Base-by-base conservation (phyloP, 2,888 invertebrate genomes). In the Agrochola litura region DNA sequence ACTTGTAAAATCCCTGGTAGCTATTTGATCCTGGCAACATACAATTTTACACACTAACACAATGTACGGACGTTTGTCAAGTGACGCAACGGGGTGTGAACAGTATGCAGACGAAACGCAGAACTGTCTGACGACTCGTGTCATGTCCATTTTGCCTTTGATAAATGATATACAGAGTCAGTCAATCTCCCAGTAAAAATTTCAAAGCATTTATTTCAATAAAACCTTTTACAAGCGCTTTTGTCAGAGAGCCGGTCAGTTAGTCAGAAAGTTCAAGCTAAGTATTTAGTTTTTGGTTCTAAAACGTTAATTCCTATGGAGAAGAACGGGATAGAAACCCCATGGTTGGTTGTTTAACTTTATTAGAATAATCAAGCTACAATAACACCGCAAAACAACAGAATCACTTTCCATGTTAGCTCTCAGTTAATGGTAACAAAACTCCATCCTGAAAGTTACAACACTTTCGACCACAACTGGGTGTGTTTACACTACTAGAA, bases 61-160 rank as follows among this genome's bases (percentile, higher is more conserved):
- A 64, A 58, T 75, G 2, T 41, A 54, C 46, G 25, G 30, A 37
- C 14, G 37, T 14, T 54, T 68, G 8, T 49, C 49, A 49, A 63
- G 43, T 58, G 25, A 37, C 19, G 37, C 58, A 76, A 22, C 63
- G 52, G 43, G 14, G 68, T 58, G 58, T 46, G 43, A 81, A 68
- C n/a, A 46, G 22, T 4, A 77, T 22, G 12, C 46, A 12, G 30
- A 37, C 46, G 75, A 43, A 37, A 9, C 25, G 54, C 22, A 41
- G 19, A 30, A 56, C 46, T 30, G 74, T n/a, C 41, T 66, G 81
- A 80, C 41, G 3, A 67, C 49, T 63, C n/a, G 43, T 68, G 25
- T 37, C 22, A n/a, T 79, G 56, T 56, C 41, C 63, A 58, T 49
- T 37, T 6, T n/a, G 54, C 30, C 41, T 43, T 75, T 79, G 56